phyloP scores from a whole-genome alignment of 2,888 invertebrate genomes.

The Acrocyrtus sp. region DNA sequence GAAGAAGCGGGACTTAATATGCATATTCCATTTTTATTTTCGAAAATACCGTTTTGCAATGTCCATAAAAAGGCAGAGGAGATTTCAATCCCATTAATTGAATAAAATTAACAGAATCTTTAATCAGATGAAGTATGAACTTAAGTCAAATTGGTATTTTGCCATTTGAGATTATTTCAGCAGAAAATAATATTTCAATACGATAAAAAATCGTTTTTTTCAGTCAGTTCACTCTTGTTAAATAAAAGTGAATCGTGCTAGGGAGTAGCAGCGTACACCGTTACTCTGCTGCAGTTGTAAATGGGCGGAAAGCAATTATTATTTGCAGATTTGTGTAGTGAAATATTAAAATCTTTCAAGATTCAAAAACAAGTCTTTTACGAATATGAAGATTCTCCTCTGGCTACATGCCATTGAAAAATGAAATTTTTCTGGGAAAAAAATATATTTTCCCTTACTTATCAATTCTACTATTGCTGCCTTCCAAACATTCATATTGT shows the following conservation, averaged over 20 bases:
- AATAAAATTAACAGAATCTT: no score
- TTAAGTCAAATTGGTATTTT: no score
- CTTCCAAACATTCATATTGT: no score
- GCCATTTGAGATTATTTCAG: no score
- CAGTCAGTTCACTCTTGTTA: not conserved
- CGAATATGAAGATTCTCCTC: not conserved
- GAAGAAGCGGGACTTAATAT: not conserved
- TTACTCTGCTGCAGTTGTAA: not conserved
- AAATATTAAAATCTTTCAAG: not conserved
- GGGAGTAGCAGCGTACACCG: not conserved
- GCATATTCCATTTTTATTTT: no score
- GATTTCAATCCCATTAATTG: no score
- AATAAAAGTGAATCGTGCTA: not conserved
- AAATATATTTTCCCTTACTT: not conserved
- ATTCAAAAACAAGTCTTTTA: not conserved
- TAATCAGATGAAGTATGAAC: no score
- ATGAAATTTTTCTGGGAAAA: constrained; percentile 10
- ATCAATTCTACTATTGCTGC: no score
- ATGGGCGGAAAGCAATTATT: not conserved
- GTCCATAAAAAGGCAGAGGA: no score
- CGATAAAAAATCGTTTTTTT: no score
- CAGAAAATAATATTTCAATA: no score
- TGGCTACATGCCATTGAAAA: constrained; percentile 27
- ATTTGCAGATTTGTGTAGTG: not conserved
- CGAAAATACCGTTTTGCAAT: not conserved